Conservation (phyloP, 2,113 vertebrate genomes). For the Struthidea cinerea region DNA sequence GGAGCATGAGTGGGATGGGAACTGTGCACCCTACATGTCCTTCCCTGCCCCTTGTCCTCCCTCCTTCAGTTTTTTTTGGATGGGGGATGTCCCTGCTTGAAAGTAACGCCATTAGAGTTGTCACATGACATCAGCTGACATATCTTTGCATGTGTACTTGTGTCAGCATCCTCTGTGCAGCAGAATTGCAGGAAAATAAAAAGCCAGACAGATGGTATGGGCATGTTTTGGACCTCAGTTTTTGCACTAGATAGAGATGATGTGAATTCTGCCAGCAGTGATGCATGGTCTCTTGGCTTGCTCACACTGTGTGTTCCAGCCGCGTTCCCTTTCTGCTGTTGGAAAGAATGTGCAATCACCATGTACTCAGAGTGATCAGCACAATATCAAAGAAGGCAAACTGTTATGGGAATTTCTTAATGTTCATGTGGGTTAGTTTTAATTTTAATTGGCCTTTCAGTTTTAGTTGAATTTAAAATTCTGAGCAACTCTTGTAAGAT, state of each 20-base stretch:
- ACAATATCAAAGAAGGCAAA: not conserved
- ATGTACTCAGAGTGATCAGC: not conserved
- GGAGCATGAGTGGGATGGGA: not conserved
- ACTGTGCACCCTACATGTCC: not conserved
- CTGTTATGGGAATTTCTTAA: not conserved
- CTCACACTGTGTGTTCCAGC: rapidly evolving
- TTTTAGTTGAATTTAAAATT: not conserved
- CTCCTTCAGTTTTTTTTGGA: too few relatives aligned
- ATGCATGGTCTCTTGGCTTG: not conserved
- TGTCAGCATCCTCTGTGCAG: not conserved
- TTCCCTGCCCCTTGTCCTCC: not conserved
- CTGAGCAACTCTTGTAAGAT: not conserved
- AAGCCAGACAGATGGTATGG: not conserved
- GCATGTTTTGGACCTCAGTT: rapidly evolving
- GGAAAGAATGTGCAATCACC: not conserved
- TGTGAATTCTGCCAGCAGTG: not conserved
- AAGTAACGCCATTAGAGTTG: rapidly evolving
- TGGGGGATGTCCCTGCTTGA: not conserved
- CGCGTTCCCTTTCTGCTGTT: not conserved
- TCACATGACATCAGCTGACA: not conserved
- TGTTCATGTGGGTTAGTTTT: not conserved
- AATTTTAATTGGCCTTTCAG: not conserved
- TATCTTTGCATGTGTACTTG: rapidly evolving
- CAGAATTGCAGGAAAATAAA: not conserved
- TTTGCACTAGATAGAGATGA: not conserved